A percentile compares a stretch with the other conserved stretches of the same genome.
phyloP scores from a whole-genome alignment of 2,113 vertebrate species.

The Cettia cetti region DNA sequence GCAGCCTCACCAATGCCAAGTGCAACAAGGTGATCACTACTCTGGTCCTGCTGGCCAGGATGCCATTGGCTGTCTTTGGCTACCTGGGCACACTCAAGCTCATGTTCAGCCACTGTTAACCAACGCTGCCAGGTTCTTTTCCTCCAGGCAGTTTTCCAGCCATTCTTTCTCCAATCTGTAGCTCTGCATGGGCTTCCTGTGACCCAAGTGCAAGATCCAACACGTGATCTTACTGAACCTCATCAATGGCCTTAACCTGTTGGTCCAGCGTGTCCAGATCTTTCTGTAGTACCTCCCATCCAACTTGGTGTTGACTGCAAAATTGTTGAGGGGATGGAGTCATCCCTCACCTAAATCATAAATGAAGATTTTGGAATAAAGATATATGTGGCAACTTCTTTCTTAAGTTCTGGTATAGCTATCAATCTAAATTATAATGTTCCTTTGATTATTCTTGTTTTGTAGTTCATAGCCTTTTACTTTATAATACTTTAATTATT shows the following conservation, averaged over 20 bases:
- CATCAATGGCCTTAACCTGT: neutral
- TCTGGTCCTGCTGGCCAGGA: too few relatives aligned
- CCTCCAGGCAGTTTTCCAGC: neutral
- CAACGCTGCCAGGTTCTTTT: neutral
- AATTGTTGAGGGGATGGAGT: neutral
- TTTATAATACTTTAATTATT: neutral
- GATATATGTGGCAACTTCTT: neutral
- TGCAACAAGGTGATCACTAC: neutral
- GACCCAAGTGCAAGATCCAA: neutral
- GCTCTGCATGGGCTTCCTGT: neutral
- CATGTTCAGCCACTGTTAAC: accelerated
- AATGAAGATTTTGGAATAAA: neutral
- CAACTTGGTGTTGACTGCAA: neutral
- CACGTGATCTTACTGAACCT: neutral
- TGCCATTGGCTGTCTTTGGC: neutral
- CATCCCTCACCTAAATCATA: neutral
- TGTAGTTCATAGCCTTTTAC: neutral
- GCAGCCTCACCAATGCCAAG: neutral
- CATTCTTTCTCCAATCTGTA: too few relatives aligned
- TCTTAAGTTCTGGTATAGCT: neutral
- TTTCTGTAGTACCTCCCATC: neutral
- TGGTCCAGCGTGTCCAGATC: neutral
- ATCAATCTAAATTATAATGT: neutral
- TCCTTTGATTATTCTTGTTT: neutral
- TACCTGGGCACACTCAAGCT: neutral